Conservation (phyloP, 2,888 invertebrate genomes). For the Stenodema calcarata region DNA sequence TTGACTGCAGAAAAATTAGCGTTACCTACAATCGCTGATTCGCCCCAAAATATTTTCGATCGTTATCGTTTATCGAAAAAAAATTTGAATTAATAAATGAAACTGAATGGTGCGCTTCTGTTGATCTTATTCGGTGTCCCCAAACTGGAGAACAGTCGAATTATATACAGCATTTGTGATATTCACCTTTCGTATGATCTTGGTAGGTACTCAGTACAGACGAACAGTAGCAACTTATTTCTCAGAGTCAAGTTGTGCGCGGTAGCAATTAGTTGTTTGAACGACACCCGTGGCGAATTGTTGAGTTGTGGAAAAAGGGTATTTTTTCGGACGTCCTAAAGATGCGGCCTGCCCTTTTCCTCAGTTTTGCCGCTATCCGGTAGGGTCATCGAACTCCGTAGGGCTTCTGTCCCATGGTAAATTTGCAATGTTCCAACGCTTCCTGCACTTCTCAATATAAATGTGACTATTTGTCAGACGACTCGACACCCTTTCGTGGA, state of each 20-base stretch:
- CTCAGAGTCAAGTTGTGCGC: neutral
- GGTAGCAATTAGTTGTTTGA: neutral
- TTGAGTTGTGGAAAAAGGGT: neutral
- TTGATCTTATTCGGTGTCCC: too few species aligned
- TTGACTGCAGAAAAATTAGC: too few species aligned
- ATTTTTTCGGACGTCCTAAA: neutral
- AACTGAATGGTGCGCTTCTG: too few species aligned
- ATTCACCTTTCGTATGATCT: too few species aligned
- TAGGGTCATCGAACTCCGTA: neutral
- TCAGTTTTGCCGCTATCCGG: neutral
- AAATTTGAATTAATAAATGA: too few species aligned
- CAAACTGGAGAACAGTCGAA: too few species aligned
- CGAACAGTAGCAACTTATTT: too few species aligned
- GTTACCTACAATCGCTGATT: too few species aligned
- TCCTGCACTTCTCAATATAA: neutral
- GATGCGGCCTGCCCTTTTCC: neutral
- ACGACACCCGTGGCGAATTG: neutral
- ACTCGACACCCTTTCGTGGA: neutral
- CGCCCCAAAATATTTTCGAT: too few species aligned
- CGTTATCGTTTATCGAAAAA: too few species aligned
- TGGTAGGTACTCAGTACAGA: too few species aligned
- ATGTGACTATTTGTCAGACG: neutral
- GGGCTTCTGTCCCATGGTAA: neutral
- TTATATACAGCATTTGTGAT: too few species aligned
- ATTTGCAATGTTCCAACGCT: neutral